Evolutionary conservation across 1,140 invertebrate species (phyloP), one percentile per base, ranked within the genome.

Genomic region (Lanistes nyassanus): DNA sequence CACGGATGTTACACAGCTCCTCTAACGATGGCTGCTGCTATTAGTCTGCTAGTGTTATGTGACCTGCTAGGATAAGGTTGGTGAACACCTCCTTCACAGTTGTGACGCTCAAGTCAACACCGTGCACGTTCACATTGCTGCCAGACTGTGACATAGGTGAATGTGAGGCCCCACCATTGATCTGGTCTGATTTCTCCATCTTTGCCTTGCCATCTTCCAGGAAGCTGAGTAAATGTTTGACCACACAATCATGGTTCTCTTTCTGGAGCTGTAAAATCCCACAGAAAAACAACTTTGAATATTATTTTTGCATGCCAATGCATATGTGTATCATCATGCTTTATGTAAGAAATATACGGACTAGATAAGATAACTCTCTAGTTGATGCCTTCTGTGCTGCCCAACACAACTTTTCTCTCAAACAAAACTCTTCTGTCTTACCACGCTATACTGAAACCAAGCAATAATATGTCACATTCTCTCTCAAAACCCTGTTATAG

Each of bases 61-160:
- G 77, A 86, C 84, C 84, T 75, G 84, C 84, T 42, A 86, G 79
- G 55, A 87, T 81, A 34, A 86, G 79, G 74, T 86, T 86, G 16
- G 84, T 86, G 64, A 86, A 86, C 13, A 81, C 82, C 79, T 86
- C 84, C 65, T 84, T 84, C 13, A 80, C 72, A 0, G 84, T 84
- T 7, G 62, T 67, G 39, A 83, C 78, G 16, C 76, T 56, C 36
- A 84, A 66, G 69, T 81, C 72, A n/a, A 67, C 66, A 29, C 65
- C 29, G 4, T 68, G 9, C 2, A n/a, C n/a, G n/a, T n/a, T n/a
- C n/a, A n/a, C n/a, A 13, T 47, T 47, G 42, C 42, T 16, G 19
- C 42, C 42, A 47, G 42, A 53, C 51, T 26, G 2, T 47, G 26
- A 53, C 26, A n/a, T 19, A 53, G 66, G 3, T 9, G 66, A 69